Conservation (phyloP, 2,797 vertebrate species). For the Labroides dimidiatus region DNA sequence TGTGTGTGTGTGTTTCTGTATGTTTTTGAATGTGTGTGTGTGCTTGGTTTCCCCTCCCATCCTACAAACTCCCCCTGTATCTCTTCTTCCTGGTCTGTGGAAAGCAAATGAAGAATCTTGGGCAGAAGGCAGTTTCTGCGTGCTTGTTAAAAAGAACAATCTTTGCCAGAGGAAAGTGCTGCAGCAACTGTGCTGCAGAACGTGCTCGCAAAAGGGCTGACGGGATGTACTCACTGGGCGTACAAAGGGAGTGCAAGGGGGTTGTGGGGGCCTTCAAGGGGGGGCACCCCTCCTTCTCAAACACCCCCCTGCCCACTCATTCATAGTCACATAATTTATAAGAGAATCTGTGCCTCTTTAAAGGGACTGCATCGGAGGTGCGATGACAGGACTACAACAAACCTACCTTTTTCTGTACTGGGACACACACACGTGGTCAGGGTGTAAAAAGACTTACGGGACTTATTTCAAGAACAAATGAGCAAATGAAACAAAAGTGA, state of each 20-base stretch:
- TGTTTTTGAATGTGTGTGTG: slow-evolving; percentile 8
- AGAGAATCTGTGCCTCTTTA: slow-evolving; percentile 85
- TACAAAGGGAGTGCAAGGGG: slow-evolving; percentile 61
- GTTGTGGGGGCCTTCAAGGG: slow-evolving; percentile 59
- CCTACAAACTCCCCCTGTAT: slow-evolving; percentile 36
- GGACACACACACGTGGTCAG: slow-evolving; percentile 84
- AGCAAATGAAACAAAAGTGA: slow-evolving; percentile 83
- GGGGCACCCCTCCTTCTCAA: slow-evolving; percentile 63
- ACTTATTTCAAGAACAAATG: slow-evolving; percentile 77
- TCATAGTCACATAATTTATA: slow-evolving; percentile 91
- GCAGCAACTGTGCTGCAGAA: slow-evolving; percentile 99
- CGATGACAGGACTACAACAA: slow-evolving; percentile 98
- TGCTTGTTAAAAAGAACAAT: slow-evolving; percentile 99
- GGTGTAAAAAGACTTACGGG: slow-evolving; percentile 77
- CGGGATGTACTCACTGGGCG: slow-evolving; percentile 74
- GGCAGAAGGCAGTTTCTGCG: slow-evolving; percentile 99
- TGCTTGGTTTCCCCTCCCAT: slow-evolving; percentile 1
- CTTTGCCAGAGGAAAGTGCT: slow-evolving; percentile 99
- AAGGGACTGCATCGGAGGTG: slow-evolving; percentile 96
- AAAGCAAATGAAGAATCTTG: slow-evolving; percentile 99
- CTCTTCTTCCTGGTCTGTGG: slow-evolving; percentile 88
- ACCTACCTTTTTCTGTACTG: slow-evolving; percentile 97
- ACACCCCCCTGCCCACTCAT: slow-evolving; percentile 83
- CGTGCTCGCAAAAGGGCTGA: slow-evolving; percentile 98
- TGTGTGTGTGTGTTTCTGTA: slow-evolving; percentile 23